These are phyloP conservation scores for Epinotia nisella DNA, from an alignment of 2,888 invertebrate genomes.

Conservation along the genomic window DNA sequence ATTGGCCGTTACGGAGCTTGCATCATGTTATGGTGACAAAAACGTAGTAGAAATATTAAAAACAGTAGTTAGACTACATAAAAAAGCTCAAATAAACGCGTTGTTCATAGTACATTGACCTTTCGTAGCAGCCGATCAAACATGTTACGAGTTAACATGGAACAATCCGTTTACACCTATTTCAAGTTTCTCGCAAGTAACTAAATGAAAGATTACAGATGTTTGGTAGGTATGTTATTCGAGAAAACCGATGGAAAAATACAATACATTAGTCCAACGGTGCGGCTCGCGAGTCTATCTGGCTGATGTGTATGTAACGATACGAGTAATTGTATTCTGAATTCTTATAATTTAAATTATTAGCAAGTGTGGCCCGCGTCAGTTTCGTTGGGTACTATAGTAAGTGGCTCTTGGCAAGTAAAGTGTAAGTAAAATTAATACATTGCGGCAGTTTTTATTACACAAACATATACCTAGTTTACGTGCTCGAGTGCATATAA, in stretches of 20 bases:
- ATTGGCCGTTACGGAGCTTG: slow-evolving; percentile 70
- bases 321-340: no score
- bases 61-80: slow-evolving; percentile 1
- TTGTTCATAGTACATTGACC: background rate
- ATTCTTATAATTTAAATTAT: no score
- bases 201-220: background rate
- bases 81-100: background rate
- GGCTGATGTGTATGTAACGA: no score
- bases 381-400: no score
- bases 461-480: background rate
- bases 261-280: no score
- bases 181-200: background rate
- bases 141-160: background rate
- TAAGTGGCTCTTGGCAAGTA: no score
- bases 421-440: no score
- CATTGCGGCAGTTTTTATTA: background rate
- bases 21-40: slow-evolving; percentile 61
- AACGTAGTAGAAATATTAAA: background rate
- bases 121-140: background rate
- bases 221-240: background rate
- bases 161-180: no score
- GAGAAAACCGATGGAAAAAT: background rate
- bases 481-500: background rate
- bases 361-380: no score
- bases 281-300: no score